These are phyloP conservation scores for Cryptoprocta ferox DNA, from an alignment of 2,797 vertebrate species.

Conservation along the genomic window DNA sequence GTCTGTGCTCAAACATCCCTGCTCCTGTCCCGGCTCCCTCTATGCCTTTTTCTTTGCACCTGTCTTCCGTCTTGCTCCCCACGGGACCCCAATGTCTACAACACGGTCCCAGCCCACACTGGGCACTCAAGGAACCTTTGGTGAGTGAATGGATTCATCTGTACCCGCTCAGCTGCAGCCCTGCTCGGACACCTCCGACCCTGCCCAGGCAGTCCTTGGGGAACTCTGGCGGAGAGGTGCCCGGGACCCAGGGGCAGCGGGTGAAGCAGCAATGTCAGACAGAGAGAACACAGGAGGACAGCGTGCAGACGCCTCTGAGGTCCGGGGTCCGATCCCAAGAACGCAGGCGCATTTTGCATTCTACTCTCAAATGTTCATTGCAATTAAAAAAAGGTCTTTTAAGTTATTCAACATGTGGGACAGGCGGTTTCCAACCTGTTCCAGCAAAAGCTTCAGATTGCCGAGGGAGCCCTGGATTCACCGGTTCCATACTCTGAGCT, in stretches of 20 bases:
- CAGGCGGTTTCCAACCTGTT: neutral
- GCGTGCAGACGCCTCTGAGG: neutral
- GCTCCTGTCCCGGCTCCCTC: neutral
- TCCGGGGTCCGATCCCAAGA: neutral
- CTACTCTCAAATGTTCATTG: neutral
- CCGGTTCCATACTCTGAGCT: neutral
- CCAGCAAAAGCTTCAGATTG: neutral
- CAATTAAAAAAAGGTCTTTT: neutral
- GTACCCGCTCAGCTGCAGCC: rapidly evolving
- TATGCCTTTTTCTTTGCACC: neutral
- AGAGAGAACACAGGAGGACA: rapidly evolving
- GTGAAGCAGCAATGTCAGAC: too few relatives aligned
- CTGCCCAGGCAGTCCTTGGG: neutral
- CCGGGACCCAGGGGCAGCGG: neutral
- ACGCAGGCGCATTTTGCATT: neutral
- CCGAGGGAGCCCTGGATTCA: neutral
- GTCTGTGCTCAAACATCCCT: neutral
- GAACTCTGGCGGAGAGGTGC: neutral
- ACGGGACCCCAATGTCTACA: neutral
- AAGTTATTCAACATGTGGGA: neutral
- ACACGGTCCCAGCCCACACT: rapidly evolving
- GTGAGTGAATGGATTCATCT: neutral
- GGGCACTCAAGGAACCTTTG: neutral
- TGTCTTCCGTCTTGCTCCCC: neutral
- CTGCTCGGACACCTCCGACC: neutral